Evolutionary conservation across 1,140 invertebrate species (phyloP).

Genomic region (Drosophila gunungcola): DNA sequence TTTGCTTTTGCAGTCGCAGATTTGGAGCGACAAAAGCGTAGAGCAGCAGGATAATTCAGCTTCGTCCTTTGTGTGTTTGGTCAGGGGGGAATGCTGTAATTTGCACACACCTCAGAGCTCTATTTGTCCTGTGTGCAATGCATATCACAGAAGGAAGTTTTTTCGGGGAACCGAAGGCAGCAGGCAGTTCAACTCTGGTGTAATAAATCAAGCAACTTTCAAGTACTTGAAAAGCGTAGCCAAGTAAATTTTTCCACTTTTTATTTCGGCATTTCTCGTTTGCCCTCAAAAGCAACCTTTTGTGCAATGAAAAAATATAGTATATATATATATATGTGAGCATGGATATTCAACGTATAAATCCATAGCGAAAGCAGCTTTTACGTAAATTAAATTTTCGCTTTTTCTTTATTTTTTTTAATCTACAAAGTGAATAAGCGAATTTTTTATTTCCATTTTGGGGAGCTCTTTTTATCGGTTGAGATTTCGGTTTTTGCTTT

Average conservation of each 20-base stretch:
- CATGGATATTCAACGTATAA: conserved; percentile 53
- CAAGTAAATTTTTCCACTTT: conserved; percentile 60
- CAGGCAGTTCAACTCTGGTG: conserved; percentile 24
- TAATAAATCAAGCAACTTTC: conserved; percentile 83
- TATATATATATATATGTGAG: conserved; percentile 24
- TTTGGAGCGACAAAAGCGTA: conserved; percentile 47
- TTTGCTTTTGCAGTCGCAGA: conserved; percentile 65
- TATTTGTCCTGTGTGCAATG: conserved; percentile 73
- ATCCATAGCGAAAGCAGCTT: conserved; percentile 72
- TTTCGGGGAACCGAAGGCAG: neutral
- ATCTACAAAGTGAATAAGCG: conserved; percentile 81
- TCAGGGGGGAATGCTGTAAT: conserved; percentile 75
- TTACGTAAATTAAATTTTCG: conserved; percentile 82
- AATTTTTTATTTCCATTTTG: conserved; percentile 46
- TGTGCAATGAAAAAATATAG: conserved; percentile 58
- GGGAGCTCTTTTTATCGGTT: conserved; percentile 37
- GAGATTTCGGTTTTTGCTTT: conserved; percentile 21
- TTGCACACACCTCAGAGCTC: conserved; percentile 63
- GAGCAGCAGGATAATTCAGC: conserved; percentile 55
- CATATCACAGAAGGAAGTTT: conserved; percentile 34
- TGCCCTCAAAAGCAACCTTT: conserved; percentile 69
- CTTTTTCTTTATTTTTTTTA: conserved; percentile 65
- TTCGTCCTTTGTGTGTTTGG: conserved; percentile 47
- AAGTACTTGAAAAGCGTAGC: conserved; percentile 73
- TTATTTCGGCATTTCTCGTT: conserved; percentile 20